Evolutionary conservation across 2,888 invertebrate genomes (phyloP).

Genomic region (Chrysomela aeneicollis): DNA sequence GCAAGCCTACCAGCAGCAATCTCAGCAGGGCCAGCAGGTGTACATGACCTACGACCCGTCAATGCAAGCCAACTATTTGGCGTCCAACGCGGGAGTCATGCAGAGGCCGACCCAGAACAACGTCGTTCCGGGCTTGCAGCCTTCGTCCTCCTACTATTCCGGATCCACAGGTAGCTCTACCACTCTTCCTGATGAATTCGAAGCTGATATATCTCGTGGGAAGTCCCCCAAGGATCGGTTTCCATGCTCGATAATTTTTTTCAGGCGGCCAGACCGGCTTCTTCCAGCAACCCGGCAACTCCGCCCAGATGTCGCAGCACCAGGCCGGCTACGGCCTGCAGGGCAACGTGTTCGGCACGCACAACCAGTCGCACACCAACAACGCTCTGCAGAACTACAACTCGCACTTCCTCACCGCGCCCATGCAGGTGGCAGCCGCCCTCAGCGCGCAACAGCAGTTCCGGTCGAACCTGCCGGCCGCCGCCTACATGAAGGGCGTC

Average conservation of each 20-base stretch:
- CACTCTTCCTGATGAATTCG: too few species aligned
- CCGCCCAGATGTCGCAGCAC: slow-evolving; percentile 60
- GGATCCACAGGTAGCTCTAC: slow-evolving; percentile 61
- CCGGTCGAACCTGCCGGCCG: slow-evolving; percentile 64
- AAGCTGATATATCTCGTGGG: too few species aligned
- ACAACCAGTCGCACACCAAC: slow-evolving; percentile 60
- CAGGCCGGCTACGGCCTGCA: slow-evolving; percentile 63
- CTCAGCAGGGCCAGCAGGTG: slow-evolving; percentile 62
- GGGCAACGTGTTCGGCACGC: slow-evolving; percentile 62
- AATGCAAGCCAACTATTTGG: slow-evolving; percentile 68
- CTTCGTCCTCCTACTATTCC: slow-evolving; percentile 65
- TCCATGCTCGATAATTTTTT: neutral
- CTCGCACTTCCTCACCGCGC: slow-evolving; percentile 69
- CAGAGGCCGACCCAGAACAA: slow-evolving; percentile 67
- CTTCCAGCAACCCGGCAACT: slow-evolving; percentile 63
- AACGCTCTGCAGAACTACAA: slow-evolving; percentile 63
- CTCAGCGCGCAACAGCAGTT: slow-evolving; percentile 71
- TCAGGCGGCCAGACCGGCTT: slow-evolving; percentile 63
- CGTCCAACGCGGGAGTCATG: slow-evolving; percentile 68
- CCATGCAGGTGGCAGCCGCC: slow-evolving; percentile 71
- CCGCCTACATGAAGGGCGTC: slow-evolving; percentile 58
- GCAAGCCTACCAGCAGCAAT: slow-evolving; percentile 67
- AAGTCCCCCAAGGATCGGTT: too few species aligned
- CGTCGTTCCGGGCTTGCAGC: slow-evolving; percentile 62
- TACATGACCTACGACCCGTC: slow-evolving; percentile 69